These are phyloP conservation scores for Lithophane ornitopus DNA, from an alignment of 2,888 invertebrate species.

Conservation along the genomic window DNA sequence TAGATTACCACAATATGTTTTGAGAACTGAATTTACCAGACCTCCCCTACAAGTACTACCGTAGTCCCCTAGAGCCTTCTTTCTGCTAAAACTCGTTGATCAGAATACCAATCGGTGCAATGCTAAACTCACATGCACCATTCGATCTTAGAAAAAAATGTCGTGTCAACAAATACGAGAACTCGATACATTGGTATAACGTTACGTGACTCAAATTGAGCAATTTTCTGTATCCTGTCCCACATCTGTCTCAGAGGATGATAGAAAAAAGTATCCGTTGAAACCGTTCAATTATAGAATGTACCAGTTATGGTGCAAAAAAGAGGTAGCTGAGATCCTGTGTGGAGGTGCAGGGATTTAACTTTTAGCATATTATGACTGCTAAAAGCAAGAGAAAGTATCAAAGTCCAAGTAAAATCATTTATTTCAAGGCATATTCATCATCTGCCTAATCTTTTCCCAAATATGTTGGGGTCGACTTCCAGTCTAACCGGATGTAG, in stretches of 20 bases:
- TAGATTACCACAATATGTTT: not conserved
- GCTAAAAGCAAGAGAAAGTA: not conserved
- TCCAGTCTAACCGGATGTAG: no score
- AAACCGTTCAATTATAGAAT: conserved; percentile 77
- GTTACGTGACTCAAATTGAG: conserved; percentile 86
- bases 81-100: no score
- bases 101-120: not conserved
- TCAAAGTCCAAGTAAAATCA: not conserved
- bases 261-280: conserved; percentile 80
- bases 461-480: no score
- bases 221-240: conserved; percentile 87
- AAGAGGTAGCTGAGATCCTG: conserved; percentile 15
- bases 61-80: no score
- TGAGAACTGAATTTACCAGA: not conserved
- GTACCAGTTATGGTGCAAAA: conserved; percentile 55
- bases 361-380: not conserved
- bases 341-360: not conserved
- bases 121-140: conserved; percentile 25
- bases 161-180: conserved; percentile 76
- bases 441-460: no score
- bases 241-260: conserved; percentile 83
- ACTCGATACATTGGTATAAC: conserved; percentile 86
- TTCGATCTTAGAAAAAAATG: conserved; percentile 52
- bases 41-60: no score
- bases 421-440: not conserved